Percentiles rank a stretch among this genome's conserved stretches.
phyloP scores from a whole-genome alignment of 2,113 vertebrate genomes.

The Ciconia boyciana region DNA sequence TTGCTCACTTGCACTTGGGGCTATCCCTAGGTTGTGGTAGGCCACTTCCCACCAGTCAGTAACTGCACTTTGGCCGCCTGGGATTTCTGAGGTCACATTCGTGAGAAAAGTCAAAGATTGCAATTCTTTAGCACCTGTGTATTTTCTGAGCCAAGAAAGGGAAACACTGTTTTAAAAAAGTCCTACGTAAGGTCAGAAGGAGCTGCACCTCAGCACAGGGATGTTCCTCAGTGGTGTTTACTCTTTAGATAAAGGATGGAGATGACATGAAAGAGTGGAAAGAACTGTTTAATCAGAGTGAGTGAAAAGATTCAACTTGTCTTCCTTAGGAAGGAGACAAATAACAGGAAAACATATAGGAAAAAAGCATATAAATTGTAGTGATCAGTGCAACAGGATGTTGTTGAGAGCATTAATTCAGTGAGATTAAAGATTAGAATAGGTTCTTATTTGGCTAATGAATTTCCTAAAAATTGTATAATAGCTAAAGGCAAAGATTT shows the following conservation, averaged over 20 bases:
- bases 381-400: neutral
- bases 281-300: neutral
- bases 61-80: neutral
- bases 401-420: slow-evolving; percentile 37
- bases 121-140: neutral
- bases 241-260: neutral
- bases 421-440: slow-evolving; percentile 41
- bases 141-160: neutral
- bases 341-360: neutral
- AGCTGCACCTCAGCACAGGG: neutral
- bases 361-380: neutral
- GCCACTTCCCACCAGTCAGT: neutral
- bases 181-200: neutral
- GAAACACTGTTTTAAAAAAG: neutral
- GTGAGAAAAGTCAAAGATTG: neutral
- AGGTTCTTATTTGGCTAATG: slow-evolving; percentile 45
- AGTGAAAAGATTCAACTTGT: neutral
- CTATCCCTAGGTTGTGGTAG: neutral
- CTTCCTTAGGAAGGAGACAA: neutral
- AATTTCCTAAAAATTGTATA: slow-evolving; percentile 49
- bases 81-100: neutral
- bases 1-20: neutral
- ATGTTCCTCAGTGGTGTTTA: neutral
- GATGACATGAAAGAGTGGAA: neutral
- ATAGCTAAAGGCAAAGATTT: slow-evolving; percentile 40